Conservation (phyloP, 2,797 vertebrate genomes). For the Pseudochirops cupreus region DNA sequence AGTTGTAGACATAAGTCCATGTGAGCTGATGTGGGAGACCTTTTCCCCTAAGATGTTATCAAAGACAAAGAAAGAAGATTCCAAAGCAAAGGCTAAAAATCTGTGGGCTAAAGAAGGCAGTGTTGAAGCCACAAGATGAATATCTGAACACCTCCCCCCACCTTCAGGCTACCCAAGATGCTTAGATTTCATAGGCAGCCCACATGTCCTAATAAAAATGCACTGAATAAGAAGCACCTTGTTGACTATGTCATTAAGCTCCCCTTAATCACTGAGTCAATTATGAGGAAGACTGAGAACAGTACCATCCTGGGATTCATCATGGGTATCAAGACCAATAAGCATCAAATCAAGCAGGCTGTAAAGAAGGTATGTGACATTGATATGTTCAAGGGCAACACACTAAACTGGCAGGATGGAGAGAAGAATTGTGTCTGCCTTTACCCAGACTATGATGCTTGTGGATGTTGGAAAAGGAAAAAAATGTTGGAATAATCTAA, state of each 20-base stretch:
- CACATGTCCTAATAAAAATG: not conserved
- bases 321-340: not conserved
- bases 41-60: not conserved
- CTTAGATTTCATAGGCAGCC: not conserved
- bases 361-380: not conserved
- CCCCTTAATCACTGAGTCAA: not conserved
- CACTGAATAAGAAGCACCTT: not conserved
- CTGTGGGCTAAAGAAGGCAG: not conserved
- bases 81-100: not conserved
- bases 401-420: not conserved
- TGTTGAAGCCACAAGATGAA: not conserved
- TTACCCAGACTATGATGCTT: not conserved
- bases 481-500: not conserved
- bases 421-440: not conserved
- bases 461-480: not conserved
- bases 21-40: not conserved
- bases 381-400: not conserved
- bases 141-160: not conserved
- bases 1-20: not conserved
- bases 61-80: not conserved
- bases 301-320: not conserved
- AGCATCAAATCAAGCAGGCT: not conserved
- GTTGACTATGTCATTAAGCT: not conserved
- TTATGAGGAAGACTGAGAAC: constrained; percentile 6
- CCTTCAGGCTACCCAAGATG: not conserved